Base-by-base conservation (phyloP, 1,140 invertebrate genomes). In the Bacillus rossius region DNA sequence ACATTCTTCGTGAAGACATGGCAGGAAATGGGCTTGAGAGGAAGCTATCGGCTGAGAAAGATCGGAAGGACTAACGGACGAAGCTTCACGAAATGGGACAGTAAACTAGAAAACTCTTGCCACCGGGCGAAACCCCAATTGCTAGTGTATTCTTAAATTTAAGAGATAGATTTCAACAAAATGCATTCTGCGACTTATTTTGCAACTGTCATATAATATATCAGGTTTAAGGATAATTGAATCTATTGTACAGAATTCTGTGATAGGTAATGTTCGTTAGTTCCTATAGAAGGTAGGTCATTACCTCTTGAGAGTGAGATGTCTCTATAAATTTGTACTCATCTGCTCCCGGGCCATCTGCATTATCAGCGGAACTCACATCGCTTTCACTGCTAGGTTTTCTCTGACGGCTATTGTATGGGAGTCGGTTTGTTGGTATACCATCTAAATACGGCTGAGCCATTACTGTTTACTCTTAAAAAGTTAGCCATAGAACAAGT, bases 251-350 rank as follows among this genome's bases (percentile, higher is more conserved):
- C 19, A 22, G 19, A 17, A 23, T 48, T 29, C 20, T 48, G 14
- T 59, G 2, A 14, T 10, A 1, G 37, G 38, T 8, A 54, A 34
- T 4, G 19, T 8, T 17, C 23, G 29, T 19, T 4, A 50, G 14
- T 25, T 8, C 45, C 8, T 57, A 1, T 14, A 17, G 1, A 2
- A 23, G 37, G 34, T 59, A n/a, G n/a, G 38, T 2, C 53, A 48
- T 51, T 57, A 70, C 69, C 62, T 70, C 54, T 23, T 62, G 34
- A 42, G 72, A 58, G 65, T 73, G 72, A 20, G 61, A 48, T 17
- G 49, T 17, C 55, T 73, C 72, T 8, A 61, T 57, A 51, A 74
- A 72, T 17, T 64, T 64, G 59, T 69, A 72, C 53, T 73, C 71
- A 43, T 73, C 68, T 22, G 61, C 56, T 23, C 55, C 57, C n/a